Percentiles rank a stretch among this genome's conserved stretches.
Evolutionary conservation across 2,113 vertebrate genomes (phyloP).

Genomic region (Urocitellus parryii): DNA sequence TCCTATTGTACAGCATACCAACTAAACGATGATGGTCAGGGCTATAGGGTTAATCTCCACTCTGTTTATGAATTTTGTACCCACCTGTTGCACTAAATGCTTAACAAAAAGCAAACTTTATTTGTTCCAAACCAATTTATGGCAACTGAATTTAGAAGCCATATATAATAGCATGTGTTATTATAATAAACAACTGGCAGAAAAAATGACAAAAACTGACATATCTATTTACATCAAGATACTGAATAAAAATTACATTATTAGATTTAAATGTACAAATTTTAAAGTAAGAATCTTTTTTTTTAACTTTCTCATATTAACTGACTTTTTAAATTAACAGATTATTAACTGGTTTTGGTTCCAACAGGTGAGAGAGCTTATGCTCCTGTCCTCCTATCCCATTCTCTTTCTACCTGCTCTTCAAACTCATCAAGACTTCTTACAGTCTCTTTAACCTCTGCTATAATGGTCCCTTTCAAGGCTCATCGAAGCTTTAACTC

Average conservation of each 20-base stretch:
- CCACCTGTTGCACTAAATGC: neutral
- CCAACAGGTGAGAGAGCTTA: neutral
- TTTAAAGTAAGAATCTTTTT: neutral
- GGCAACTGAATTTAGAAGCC: neutral
- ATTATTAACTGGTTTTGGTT: conserved; percentile 22
- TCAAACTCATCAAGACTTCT: neutral
- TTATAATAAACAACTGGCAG: neutral
- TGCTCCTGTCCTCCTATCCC: neutral
- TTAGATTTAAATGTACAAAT: conserved; percentile 33
- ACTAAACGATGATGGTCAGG: neutral
- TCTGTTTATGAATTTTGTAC: neutral
- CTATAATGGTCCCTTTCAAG: neutral
- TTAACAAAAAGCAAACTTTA: neutral
- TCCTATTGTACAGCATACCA: neutral
- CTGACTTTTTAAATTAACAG: neutral
- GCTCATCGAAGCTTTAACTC: neutral
- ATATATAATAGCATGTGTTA: neutral
- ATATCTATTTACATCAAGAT: neutral
- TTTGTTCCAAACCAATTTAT: neutral
- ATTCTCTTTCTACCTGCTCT: neutral
- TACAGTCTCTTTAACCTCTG: neutral
- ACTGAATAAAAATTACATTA: conserved; percentile 36
- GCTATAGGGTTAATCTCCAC: neutral
- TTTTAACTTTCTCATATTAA: neutral
- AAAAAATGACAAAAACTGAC: neutral